Percentiles rank a stretch among this genome's conserved stretches.
Conservation (phyloP, 2,797 vertebrate genomes). For the Threskiornis aethiopicus region DNA sequence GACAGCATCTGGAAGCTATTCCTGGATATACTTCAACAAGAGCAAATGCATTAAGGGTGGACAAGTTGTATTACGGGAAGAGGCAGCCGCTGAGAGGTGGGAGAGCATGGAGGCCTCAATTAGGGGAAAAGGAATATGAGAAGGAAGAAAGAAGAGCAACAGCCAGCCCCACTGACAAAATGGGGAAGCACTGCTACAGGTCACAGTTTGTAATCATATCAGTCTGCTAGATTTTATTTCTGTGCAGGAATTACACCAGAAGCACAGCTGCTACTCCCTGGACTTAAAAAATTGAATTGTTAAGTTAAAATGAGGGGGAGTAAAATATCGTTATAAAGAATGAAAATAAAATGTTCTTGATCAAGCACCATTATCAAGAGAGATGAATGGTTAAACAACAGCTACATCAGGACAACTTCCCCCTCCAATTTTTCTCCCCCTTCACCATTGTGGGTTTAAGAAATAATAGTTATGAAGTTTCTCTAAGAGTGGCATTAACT, state of each 20-base stretch:
- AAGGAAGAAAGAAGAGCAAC: not conserved
- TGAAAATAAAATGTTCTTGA: conserved; percentile 28
- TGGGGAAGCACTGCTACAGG: not conserved
- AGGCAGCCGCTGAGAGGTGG: not conserved
- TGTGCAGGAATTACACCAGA: not conserved
- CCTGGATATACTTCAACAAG: conserved; percentile 37
- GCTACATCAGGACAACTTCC: not conserved
- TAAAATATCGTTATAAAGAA: not conserved
- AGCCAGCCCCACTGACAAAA: not conserved
- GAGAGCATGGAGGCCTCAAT: conserved; percentile 14
- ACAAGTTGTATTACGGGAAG: not conserved
- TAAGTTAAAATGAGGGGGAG: not conserved
- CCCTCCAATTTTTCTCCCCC: not conserved
- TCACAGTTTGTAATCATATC: not conserved
- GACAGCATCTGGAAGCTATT: conserved; percentile 63
- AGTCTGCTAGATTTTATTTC: not conserved
- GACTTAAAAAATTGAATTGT: not conserved
- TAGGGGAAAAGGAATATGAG: not conserved
- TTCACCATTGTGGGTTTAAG: not conserved
- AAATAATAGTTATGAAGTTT: not conserved
- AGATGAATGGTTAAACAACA: not conserved
- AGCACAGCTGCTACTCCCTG: not conserved
- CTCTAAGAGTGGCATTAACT: not conserved
- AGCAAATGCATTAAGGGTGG: conserved; percentile 10
- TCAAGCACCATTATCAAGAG: not conserved